Base-by-base conservation (phyloP, 2,113 vertebrate species). In the Bufo gargarizans region DNA sequence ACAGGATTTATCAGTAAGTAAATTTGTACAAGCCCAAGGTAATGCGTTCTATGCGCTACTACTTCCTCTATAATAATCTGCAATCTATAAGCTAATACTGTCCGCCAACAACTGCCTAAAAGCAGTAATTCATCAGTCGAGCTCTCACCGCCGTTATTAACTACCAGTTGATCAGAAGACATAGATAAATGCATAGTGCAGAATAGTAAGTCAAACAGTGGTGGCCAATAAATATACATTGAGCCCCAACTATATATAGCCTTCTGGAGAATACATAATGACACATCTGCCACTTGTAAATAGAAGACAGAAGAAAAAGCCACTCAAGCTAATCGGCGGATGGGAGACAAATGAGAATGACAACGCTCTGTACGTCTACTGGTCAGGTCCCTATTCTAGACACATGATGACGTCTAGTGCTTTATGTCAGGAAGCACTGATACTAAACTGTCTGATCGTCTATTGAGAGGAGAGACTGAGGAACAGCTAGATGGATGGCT, bases 301-400 rank as follows among this genome's bases (percentile, higher is more conserved):
- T 82, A 92, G 82, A 85, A 90, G 83, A 6, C 22, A 77, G 47
- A 22, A 61, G 33, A 33, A 76, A 59, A 89, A 82, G 13, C 16
- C 74, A 77, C 74, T 90, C 45, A 86, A 86, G 82, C 87, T 90
- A 80, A 90, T 22, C 86, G 81, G 45, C 63, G 91, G 90, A 90
- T 90, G 86, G 83, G 87, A 91, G 84, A 49, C 86, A 77, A 90
- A 91, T 92, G 89, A 91, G 90, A 90, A 91, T 49, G 80, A 19
- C 89, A 89, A 92, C 88, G 93, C 92, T 93, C 94, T 91, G 92
- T 82, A 91, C 92, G 79, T 72, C 43, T 53, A 4, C 45, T 43
- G n/a, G 76, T 72, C 89, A 86, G 90, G 91, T 92, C 91, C 74
- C 89, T 89, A 8, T 3, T 61, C n/a, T 83, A 91, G 92, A 79